These are phyloP conservation scores for Otolemur crassicaudatus DNA, from an alignment of 2,797 vertebrate genomes.

Conservation along the genomic window DNA sequence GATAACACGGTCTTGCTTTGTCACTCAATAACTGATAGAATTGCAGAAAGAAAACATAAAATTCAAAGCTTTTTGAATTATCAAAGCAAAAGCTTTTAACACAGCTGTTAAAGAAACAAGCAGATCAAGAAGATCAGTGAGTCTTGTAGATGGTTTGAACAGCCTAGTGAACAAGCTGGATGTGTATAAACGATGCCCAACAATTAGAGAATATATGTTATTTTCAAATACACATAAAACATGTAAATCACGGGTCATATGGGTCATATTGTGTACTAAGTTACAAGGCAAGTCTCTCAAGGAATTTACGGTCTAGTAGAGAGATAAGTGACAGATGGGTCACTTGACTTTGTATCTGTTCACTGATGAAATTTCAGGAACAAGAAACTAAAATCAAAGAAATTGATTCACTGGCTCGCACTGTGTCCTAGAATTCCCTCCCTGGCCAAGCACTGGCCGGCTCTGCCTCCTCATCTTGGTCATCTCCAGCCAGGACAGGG, in stretches of 20 bases:
- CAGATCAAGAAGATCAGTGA: background rate
- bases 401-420: background rate
- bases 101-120: background rate
- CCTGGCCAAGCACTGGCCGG: background rate
- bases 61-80: background rate
- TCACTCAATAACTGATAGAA: background rate
- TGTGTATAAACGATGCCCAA: background rate
- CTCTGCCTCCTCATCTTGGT: background rate
- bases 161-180: background rate
- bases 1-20: background rate
- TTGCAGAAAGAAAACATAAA: background rate
- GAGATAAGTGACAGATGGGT: background rate
- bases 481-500: background rate
- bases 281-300: background rate
- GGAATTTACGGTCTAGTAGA: background rate
- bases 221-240: background rate
- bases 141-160: background rate
- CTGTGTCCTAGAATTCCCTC: background rate
- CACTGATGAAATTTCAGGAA: constrained; percentile 17
- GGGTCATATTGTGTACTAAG: background rate
- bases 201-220: background rate
- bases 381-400: background rate
- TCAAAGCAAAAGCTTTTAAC: background rate
- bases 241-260: too few species aligned
- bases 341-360: background rate